phyloP scores from a whole-genome alignment of 2,888 invertebrate genomes.

The Thecophora atra region DNA sequence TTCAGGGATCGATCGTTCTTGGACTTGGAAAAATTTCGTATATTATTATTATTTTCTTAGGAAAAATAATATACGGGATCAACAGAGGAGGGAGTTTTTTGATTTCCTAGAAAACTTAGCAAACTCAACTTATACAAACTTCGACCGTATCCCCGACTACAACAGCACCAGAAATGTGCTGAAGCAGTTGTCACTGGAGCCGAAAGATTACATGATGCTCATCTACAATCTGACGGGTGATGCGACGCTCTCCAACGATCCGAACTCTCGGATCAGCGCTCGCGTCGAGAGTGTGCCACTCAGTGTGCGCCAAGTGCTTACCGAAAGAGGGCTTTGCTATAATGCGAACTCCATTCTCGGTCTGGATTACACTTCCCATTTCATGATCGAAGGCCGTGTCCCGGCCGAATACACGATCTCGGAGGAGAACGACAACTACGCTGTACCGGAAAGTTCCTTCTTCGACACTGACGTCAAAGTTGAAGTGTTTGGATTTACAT shows the following conservation, averaged over 20 bases:
- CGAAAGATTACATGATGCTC: slow-evolving; percentile 58
- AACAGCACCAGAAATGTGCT: slow-evolving; percentile 51
- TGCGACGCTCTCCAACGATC: slow-evolving; percentile 44
- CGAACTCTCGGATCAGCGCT: slow-evolving; percentile 47
- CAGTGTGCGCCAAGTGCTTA: slow-evolving; percentile 57
- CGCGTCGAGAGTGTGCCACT: slow-evolving; percentile 49
- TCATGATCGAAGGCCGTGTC: slow-evolving; percentile 53
- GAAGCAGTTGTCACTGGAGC: slow-evolving; percentile 51
- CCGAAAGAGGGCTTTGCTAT: slow-evolving; percentile 64
- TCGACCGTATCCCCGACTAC: slow-evolving; percentile 56
- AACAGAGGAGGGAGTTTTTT: slow-evolving; percentile 45
- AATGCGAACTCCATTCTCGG: slow-evolving; percentile 54
- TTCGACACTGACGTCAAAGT: slow-evolving; percentile 57
- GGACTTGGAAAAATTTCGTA: background rate
- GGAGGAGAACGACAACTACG: background rate
- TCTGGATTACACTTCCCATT: slow-evolving; percentile 54
- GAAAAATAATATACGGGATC: slow-evolving; percentile 40
- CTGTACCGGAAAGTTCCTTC: slow-evolving; percentile 47
- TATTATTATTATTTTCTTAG: slow-evolving; percentile 36
- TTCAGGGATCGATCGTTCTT: slow-evolving; percentile 7
- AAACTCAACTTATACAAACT: slow-evolving; percentile 62
- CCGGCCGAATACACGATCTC: slow-evolving; percentile 42
- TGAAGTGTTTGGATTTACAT: slow-evolving; percentile 56
- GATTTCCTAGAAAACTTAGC: slow-evolving; percentile 61
- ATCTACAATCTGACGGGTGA: slow-evolving; percentile 62